These are phyloP conservation scores for Teleogryllus oceanicus DNA, from an alignment of 2,888 invertebrate species.

Conservation along the genomic window DNA sequence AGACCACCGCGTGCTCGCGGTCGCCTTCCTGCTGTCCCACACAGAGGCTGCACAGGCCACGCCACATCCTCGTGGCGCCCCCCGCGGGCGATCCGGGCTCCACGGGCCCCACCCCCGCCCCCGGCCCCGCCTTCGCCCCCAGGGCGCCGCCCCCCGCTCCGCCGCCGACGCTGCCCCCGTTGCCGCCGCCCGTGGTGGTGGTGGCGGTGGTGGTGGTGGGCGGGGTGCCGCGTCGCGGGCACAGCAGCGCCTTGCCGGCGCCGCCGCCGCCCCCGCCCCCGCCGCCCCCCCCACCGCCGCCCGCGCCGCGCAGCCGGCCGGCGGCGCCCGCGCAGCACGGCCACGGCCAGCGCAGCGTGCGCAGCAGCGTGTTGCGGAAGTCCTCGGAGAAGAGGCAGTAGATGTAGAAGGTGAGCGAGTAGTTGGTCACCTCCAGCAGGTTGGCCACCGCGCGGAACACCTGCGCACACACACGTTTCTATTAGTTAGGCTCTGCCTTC, in stretches of 20 bases:
- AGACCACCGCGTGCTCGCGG: too few relatives aligned
- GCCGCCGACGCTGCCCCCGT: slow-evolving; percentile 31
- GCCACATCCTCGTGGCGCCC: slow-evolving; percentile 45
- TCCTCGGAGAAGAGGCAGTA: slow-evolving; percentile 75
- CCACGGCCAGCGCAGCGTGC: slow-evolving; percentile 61
- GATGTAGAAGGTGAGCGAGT: slow-evolving; percentile 74
- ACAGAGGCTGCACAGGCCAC: too few relatives aligned
- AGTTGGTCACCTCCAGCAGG: slow-evolving; percentile 69
- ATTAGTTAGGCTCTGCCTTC: too few relatives aligned
- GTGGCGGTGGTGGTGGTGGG: slow-evolving; percentile 19
- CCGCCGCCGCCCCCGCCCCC: neutral
- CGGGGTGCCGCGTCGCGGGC: neutral
- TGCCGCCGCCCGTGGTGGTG: neutral
- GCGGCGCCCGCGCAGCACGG: neutral
- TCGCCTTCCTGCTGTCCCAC: too few relatives aligned
- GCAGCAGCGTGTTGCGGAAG: slow-evolving; percentile 65
- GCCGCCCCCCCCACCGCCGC: neutral
- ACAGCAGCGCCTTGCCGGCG: neutral
- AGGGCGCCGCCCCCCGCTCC: slow-evolving; percentile 44
- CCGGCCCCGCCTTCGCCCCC: slow-evolving; percentile 44
- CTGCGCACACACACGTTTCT: neutral
- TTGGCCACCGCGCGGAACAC: slow-evolving; percentile 69
- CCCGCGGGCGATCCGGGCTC: slow-evolving; percentile 45
- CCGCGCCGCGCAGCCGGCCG: neutral
- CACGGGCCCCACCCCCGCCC: slow-evolving; percentile 46